Evolutionary conservation across 2,797 vertebrate species (phyloP).

Genomic region (Peromyscus melanophrys): DNA sequence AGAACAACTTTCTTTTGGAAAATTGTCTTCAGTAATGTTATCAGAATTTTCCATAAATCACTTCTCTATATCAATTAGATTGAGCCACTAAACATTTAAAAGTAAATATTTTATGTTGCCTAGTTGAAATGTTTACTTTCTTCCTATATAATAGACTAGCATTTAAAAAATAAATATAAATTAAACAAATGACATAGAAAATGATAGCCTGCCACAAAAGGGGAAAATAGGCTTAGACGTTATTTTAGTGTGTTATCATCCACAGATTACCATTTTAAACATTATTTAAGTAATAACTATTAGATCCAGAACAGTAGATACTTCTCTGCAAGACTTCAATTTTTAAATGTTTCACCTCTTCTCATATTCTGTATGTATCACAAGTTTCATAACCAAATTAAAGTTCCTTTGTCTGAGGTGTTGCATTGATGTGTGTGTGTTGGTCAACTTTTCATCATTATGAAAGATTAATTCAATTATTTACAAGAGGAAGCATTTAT

Average conservation of each 20-base stretch:
- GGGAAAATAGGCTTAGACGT: neutral
- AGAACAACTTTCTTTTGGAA: neutral
- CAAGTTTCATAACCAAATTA: conserved; percentile 42
- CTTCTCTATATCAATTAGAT: neutral
- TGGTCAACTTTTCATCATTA: neutral
- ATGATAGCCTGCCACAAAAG: neutral
- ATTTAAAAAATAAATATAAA: neutral
- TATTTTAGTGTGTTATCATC: conserved; percentile 3
- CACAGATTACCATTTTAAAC: conserved; percentile 10
- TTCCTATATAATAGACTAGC: fast-evolving
- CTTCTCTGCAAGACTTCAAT: neutral
- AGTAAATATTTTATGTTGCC: neutral
- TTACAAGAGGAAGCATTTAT: neutral
- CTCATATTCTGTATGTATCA: neutral
- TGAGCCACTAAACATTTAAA: conserved; percentile 14
- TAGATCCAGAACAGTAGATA: neutral
- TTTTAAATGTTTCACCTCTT: neutral
- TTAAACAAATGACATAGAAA: neutral
- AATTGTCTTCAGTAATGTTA: neutral
- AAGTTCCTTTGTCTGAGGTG: neutral
- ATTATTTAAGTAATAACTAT: neutral
- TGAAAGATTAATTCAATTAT: neutral
- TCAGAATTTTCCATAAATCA: neutral
- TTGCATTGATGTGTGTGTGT: neutral
- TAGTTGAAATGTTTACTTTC: conserved; percentile 35